These are phyloP conservation scores for Catotricha subobsoleta DNA, from an alignment of 2,888 invertebrate genomes.

Conservation along the genomic window DNA sequence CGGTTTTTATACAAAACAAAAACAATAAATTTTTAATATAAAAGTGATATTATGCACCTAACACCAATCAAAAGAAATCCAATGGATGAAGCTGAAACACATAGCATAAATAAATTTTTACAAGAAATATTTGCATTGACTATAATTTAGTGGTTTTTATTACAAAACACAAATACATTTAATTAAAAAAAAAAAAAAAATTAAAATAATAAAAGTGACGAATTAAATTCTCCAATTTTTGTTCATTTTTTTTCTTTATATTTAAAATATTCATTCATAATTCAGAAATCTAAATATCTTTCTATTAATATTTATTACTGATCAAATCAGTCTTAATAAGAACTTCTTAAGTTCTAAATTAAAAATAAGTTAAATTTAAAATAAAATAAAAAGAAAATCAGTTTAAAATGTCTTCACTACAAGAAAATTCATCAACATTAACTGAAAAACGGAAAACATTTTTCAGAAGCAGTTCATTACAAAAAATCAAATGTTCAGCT, in stretches of 20 bases:
- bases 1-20: too few relatives aligned
- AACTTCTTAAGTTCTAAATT: too few relatives aligned
- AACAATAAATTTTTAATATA: neutral
- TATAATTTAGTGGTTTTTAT: constrained; percentile 8
- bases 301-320: too few relatives aligned
- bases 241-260: too few relatives aligned
- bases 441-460: neutral
- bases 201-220: neutral
- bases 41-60: constrained; percentile 3
- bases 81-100: constrained; percentile 7
- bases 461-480: constrained; percentile 12
- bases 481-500: constrained; percentile 13
- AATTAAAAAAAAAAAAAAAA: neutral
- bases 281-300: too few relatives aligned
- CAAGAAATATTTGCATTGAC: constrained; percentile 7
- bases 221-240: constrained; percentile 4
- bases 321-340: too few relatives aligned
- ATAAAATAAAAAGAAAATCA: neutral
- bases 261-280: too few relatives aligned
- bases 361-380: neutral
- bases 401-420: constrained; percentile 4
- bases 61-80: constrained; percentile 5
- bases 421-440: neutral
- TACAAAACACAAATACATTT: too few relatives aligned
- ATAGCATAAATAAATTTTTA: constrained; percentile 5